These are phyloP conservation scores for Hipposideros armiger DNA, from an alignment of 2,113 vertebrate genomes.

Conservation along the genomic window DNA sequence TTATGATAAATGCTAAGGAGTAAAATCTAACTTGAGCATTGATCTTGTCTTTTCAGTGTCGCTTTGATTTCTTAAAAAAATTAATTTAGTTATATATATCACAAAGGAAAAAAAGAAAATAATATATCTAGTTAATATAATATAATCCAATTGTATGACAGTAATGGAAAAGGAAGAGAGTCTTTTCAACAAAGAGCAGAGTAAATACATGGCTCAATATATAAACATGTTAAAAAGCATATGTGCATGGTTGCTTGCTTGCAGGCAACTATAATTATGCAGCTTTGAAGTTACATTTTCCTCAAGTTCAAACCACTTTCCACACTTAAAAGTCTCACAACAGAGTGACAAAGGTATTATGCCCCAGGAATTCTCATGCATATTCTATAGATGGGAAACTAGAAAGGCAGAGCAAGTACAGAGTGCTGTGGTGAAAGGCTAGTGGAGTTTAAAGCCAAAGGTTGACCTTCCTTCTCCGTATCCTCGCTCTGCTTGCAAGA, in stretches of 20 bases:
- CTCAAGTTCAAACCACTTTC: background rate
- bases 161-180: background rate
- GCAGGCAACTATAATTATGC: background rate
- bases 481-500: background rate
- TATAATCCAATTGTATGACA: background rate
- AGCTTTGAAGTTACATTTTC: conserved; percentile 30
- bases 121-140: conserved; percentile 19
- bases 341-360: background rate
- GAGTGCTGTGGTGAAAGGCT: too few species aligned
- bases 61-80: conserved; percentile 22
- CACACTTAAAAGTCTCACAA: background rate
- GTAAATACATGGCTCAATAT: background rate
- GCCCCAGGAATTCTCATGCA: background rate
- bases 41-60: conserved; percentile 26
- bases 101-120: background rate
- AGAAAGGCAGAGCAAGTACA: background rate
- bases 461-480: background rate
- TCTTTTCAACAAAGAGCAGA: background rate
- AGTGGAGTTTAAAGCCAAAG: background rate
- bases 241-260: background rate
- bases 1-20: background rate
- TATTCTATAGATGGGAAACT: background rate
- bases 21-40: background rate
- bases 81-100: conserved; percentile 16
- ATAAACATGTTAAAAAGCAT: conserved; percentile 37